These are phyloP conservation scores for Platorchestia sp. DNA, from an alignment of 1,140 invertebrate genomes.

Conservation along the genomic window DNA sequence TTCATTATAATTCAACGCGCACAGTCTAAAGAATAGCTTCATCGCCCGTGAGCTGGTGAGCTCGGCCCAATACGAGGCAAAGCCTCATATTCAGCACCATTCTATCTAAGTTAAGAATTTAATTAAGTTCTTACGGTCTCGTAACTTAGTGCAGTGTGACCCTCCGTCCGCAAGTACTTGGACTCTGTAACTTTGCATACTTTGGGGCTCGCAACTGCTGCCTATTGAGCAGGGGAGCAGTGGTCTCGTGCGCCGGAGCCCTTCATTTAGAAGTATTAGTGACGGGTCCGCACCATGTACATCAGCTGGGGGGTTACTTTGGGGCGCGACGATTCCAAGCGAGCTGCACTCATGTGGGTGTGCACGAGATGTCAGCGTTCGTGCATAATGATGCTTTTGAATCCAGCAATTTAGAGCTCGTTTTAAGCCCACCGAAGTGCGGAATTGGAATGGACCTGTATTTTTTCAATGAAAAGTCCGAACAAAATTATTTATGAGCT, in stretches of 20 bases:
- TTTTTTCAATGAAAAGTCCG: not conserved
- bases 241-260: not conserved
- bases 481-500: not conserved
- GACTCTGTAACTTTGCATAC: not conserved
- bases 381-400: not conserved
- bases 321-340: not conserved
- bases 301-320: not conserved
- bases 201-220: not conserved
- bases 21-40: not conserved
- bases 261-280: not conserved
- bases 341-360: not conserved
- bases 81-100: not conserved
- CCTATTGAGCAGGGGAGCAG: not conserved
- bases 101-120: not conserved
- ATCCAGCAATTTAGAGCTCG: not conserved
- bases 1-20: not conserved
- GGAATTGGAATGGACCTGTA: not conserved
- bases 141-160: not conserved
- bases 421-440: not conserved
- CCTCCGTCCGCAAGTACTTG: constrained; percentile 4
- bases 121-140: not conserved
- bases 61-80: not conserved
- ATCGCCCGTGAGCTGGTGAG: not conserved
- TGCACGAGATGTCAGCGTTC: not conserved
- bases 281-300: not conserved